Evolutionary conservation across 2,888 invertebrate genomes (phyloP), one percentile per base, ranked within the genome.

Genomic region (Coelopa pilipes): DNA sequence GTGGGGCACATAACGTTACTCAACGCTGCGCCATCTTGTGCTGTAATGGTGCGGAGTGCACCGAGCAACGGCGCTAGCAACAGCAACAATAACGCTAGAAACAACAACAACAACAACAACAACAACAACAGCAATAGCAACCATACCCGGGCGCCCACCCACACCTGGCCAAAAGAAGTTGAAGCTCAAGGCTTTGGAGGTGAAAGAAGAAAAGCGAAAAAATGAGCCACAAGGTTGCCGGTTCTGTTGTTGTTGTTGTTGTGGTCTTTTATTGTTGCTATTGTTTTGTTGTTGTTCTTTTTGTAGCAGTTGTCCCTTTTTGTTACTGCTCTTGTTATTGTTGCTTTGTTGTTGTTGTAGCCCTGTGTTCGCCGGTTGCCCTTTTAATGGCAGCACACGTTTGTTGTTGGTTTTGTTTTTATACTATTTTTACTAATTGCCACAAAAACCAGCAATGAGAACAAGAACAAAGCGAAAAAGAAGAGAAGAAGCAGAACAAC

Each of bases 361-460:
- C 34, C 34, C 7, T 34, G 34, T 34, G 34, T 34, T 34, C 34
- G 7, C 34, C 7, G 34, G 34, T 34, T 12, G 9, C 59, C 15
- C 17, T 77, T 80, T 79, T 78, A 78, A 80, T 79, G 78, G 76
- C 75, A 79, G 75, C 76, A 75, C 75, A 76, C 73, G 53, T 63
- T 70, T 69, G 55, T 59, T 13, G 11, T 55, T 57, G 19, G 19
- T 45, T 5, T 47, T 63, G n/a, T 63, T n/a, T 17, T 69, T 69
- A 13, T 17, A 5, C 19, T 57, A 55, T n/a, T 57, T 69, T 55
- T 34, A 34, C 55, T 53, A 67, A 67, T 67, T 59, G 46, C 69
- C 57, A 57, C 57, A 69, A 53, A 66, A 67, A 59, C 69, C 46
- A 55, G 13, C 24, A 59, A 69, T 34, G n/a, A n/a, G 17, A 12